Base-by-base conservation (phyloP, 2,113 vertebrate species). In the Poecile atricapillus region DNA sequence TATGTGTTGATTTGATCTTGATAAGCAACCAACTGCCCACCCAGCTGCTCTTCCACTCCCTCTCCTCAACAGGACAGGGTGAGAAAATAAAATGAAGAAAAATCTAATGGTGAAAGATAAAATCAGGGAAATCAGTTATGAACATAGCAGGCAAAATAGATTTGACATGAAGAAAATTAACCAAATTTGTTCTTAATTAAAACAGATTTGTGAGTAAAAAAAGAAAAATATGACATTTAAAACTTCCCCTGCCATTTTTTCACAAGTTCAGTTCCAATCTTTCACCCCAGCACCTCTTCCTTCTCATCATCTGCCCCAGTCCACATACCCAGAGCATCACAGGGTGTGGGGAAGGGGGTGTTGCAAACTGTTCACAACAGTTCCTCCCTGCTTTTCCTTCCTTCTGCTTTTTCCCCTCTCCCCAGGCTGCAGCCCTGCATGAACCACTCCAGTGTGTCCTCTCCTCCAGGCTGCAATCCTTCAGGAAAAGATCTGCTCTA, bases 341-440 rank as follows among this genome's bases (percentile, higher is more conserved):
- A 20, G 7, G 0, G 8, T 22, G 7, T 44, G 9, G 7, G 13
- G 8, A 76, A 44, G 7, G 4, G 6, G 2, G 0, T n/a, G 14
- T 59, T 60, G 33, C 16, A 70, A 10, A 19, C 16, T n/a, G 16
- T 60, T 21, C 9, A 3, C 25, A 39, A 7, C 7, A 41, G 24
- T 30, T 78, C 15, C 8, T 64, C 27, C 83, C 55, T 39, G 13
- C 5, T 53, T 39, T 30, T 74, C 7, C 6, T 60, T 79, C 14
- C 28, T 87, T 13, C 31, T 13, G 7, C 24, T 64, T 83, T 74
- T 20, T 16, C 19, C 7, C 7, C 6, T 63, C 16, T 68, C 37
- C 43, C 16, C 43, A 47, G 18, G 56, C n/a, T 87, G 37, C n/a
- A 59, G 25, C 30, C 24, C 33, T 68, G 49, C 12, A 31, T 10